These are phyloP conservation scores for Chrysomela aeneicollis DNA, from an alignment of 2,888 invertebrate genomes.

Conservation along the genomic window DNA sequence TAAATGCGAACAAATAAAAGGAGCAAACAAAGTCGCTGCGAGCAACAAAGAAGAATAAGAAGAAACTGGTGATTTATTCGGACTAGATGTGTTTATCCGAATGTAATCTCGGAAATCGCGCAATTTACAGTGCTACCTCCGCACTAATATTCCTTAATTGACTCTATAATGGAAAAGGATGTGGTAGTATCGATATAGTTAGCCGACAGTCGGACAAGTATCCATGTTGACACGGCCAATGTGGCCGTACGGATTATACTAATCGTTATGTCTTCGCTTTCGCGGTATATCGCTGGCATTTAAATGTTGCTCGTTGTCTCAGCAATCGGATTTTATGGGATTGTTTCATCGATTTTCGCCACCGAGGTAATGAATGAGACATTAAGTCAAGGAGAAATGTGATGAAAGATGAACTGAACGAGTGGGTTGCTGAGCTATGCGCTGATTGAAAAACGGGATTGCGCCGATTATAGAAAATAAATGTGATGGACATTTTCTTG, in stretches of 20 bases:
- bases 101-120: constrained; percentile 52
- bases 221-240: constrained; percentile 39
- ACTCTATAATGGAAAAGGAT: constrained; percentile 51
- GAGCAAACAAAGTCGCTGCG: neutral
- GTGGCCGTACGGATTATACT: constrained; percentile 28
- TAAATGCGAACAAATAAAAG: neutral
- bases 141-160: constrained; percentile 53
- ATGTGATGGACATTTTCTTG: too few relatives aligned
- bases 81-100: constrained; percentile 43
- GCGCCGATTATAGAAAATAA: too few relatives aligned
- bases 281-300: constrained; percentile 34
- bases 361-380: neutral
- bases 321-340: constrained; percentile 24
- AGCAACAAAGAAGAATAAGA: constrained; percentile 3
- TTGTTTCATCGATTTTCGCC: constrained; percentile 20
- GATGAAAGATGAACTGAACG: neutral
- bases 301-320: constrained; percentile 28
- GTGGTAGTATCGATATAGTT: constrained; percentile 45
- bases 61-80: constrained; percentile 11
- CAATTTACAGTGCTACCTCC: constrained; percentile 53
- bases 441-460: too few relatives aligned
- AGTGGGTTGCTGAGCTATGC: neutral
- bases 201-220: constrained; percentile 49
- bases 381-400: neutral
- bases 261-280: constrained; percentile 39